Percentiles rank a stretch among this genome's conserved stretches.
These are phyloP conservation scores for Neodiprion pinetum DNA, from an alignment of 1,140 invertebrate species.

Conservation along the genomic window DNA sequence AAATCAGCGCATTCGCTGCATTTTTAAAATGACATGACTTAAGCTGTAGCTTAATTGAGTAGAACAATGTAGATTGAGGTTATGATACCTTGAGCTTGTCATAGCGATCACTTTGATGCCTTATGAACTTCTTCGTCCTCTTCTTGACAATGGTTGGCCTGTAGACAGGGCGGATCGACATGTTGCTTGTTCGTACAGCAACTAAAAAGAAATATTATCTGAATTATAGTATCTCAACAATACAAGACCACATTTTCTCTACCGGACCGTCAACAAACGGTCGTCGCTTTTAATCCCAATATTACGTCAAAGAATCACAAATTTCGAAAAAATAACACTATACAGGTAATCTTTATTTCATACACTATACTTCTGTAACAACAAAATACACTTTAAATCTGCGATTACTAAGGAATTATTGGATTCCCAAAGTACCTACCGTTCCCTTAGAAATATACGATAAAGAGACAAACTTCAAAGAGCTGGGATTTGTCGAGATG, in stretches of 20 bases:
- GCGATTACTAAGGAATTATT: background rate
- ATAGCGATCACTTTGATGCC: constrained; percentile 97
- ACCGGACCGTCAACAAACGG: background rate
- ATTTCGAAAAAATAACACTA: background rate
- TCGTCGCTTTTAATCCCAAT: background rate
- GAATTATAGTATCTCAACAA: background rate
- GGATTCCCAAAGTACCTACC: constrained; percentile 9
- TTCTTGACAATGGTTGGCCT: constrained; percentile 94
- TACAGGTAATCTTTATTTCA: background rate
- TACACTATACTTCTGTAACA: background rate
- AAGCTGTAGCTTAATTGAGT: no score
- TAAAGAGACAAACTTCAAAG: constrained; percentile 11
- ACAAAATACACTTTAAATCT: background rate
- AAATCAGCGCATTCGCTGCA: no score
- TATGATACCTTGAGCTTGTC: constrained; percentile 86
- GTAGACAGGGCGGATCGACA: constrained; percentile 87
- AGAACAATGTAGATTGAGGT: background rate
- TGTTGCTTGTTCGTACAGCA: constrained; percentile 49
- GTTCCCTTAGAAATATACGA: constrained; percentile 9
- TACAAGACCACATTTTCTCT: background rate
- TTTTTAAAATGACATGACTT: no score
- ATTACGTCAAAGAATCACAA: background rate
- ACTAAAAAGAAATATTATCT: constrained; percentile 35
- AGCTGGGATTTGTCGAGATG: background rate
- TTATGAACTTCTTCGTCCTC: constrained; percentile 94